These are phyloP conservation scores for Pipistrellus pygmaeus DNA, from an alignment of 2,797 vertebrate species.

Conservation along the genomic window DNA sequence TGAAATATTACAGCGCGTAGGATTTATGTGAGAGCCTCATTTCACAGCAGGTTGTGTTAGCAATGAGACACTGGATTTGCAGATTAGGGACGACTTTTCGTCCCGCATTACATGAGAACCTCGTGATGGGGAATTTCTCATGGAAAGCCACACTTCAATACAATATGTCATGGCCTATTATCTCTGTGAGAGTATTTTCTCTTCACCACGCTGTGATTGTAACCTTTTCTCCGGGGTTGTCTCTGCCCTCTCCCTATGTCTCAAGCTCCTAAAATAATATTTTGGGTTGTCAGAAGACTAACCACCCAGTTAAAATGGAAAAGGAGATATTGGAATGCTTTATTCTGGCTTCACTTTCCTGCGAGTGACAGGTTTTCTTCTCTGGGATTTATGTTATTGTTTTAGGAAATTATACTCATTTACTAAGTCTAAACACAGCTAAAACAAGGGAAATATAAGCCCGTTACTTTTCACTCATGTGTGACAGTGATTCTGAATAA, in stretches of 20 bases:
- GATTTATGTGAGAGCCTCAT: constrained; percentile 74
- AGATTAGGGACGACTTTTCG: constrained; percentile 64
- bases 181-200: constrained; percentile 80
- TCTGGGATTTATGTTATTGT: constrained; percentile 74
- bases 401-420: constrained; percentile 75
- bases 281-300: constrained; percentile 77
- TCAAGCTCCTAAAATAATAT: constrained; percentile 82
- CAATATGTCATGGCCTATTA: constrained; percentile 75
- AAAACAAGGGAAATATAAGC: constrained; percentile 69
- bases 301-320: constrained; percentile 69
- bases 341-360: constrained; percentile 67
- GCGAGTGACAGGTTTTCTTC: constrained; percentile 69
- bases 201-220: constrained; percentile 81
- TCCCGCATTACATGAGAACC: constrained; percentile 62
- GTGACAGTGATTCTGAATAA: constrained; percentile 45
- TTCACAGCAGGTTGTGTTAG: constrained; percentile 60
- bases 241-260: constrained; percentile 77
- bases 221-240: constrained; percentile 78
- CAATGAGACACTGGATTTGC: constrained; percentile 66
- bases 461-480: constrained; percentile 43
- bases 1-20: constrained; percentile 52
- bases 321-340: constrained; percentile 67
- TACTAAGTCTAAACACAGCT: constrained; percentile 68
- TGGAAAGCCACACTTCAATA: constrained; percentile 72
- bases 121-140: constrained; percentile 77